Percentiles rank a stretch among this genome's conserved stretches.
Conservation (phyloP, 1,140 invertebrate genomes). For the Drosophila pruinosa region DNA sequence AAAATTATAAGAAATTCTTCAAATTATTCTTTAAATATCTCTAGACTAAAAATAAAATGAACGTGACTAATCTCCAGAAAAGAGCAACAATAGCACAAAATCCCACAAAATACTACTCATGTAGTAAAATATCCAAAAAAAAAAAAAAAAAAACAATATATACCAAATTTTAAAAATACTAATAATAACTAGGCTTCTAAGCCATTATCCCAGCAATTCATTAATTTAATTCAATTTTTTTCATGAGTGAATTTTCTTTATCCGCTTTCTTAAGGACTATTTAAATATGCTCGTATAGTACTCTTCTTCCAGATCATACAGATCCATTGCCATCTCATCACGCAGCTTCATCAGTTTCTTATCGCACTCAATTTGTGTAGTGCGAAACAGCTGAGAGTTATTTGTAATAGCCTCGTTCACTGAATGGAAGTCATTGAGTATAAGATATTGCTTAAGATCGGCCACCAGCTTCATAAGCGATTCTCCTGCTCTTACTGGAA, state of each 20-base stretch:
- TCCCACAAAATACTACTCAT: too few species aligned
- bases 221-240: too few species aligned
- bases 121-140: too few species aligned
- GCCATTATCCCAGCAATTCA: too few species aligned
- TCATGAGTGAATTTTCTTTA: too few species aligned
- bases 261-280: too few species aligned
- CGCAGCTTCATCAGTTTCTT: conserved; percentile 95
- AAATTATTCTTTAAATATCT: conserved; percentile 1
- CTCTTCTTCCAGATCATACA: conserved; percentile 98
- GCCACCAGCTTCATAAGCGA: conserved; percentile 98
- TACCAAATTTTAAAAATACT: too few species aligned
- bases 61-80: conserved; percentile 8
- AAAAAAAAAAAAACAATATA: too few species aligned
- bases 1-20: background rate
- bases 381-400: conserved; percentile 94
- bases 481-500: conserved; percentile 95
- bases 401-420: conserved; percentile 97
- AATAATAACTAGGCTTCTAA: too few species aligned
- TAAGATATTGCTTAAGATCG: conserved; percentile 98
- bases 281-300: conserved; percentile 98
- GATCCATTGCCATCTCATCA: conserved; percentile 97
- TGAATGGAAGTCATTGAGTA: conserved; percentile 98
- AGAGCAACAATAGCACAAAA: background rate
- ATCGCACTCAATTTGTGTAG: conserved; percentile 96
- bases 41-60: conserved; percentile 10